Evolutionary conservation across 2,113 vertebrate genomes (phyloP).

Genomic region (Podarcis muralis): DNA sequence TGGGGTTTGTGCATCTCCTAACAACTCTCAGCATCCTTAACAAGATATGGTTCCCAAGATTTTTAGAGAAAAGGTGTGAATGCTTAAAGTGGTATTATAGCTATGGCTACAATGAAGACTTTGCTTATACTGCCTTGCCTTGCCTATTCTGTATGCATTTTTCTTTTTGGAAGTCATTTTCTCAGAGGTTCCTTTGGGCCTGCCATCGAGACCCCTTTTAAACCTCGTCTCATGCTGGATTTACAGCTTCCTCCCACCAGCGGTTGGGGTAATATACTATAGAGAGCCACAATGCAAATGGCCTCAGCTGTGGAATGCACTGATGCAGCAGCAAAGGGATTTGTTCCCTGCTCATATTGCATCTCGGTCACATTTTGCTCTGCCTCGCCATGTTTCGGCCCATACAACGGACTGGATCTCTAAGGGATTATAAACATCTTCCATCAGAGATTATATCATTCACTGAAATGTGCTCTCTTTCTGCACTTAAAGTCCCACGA

Average conservation of each 20-base stretch:
- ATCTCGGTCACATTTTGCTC: conserved; percentile 34
- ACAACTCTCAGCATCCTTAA: no score
- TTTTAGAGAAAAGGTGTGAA: no score
- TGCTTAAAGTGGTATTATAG: no score
- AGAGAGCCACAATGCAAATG: not conserved
- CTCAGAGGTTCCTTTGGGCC: conserved; percentile 5
- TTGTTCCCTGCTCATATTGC: conserved; percentile 54
- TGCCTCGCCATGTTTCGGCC: conserved; percentile 54
- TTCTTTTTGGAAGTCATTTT: not conserved
- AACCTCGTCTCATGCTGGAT: conserved; percentile 27
- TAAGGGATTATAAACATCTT: not conserved
- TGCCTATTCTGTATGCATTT: not conserved
- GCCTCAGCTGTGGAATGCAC: not conserved
- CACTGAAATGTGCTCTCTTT: conserved; percentile 4
- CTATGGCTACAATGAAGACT: not conserved
- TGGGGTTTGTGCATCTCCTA: no score
- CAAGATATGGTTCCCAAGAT: no score
- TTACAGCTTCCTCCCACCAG: conserved; percentile 46
- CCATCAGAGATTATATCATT: conserved; percentile 49
- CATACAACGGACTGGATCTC: not conserved
- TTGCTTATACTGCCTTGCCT: not conserved
- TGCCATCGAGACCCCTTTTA: not conserved
- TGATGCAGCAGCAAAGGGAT: conserved; percentile 49
- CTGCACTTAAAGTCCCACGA: not conserved
- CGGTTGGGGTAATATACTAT: conserved; percentile 13